Base-by-base conservation (phyloP, 2,888 invertebrate genomes). In the Serripes groenlandicus region DNA sequence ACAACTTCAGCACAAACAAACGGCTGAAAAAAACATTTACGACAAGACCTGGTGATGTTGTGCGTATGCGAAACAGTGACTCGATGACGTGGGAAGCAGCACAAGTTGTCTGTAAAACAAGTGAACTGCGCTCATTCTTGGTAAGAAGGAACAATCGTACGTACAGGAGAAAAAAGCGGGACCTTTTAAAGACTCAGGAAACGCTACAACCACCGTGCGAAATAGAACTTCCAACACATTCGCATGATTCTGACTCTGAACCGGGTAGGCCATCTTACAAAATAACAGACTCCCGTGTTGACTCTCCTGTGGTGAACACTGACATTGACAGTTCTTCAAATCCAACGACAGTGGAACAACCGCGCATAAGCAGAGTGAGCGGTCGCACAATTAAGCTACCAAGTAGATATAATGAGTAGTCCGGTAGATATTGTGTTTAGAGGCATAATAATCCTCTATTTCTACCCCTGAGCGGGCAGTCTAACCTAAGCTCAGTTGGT, bases 381-480 rank as follows among this genome's bases (percentile, higher is more conserved):
- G 56, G 56, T 56, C 56, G 56, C n/a, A 26, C n/a, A 7, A 56
- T 56, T n/a, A 56, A 56, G 56, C 7, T n/a, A 56, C 56, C 56
- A 56, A 56, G 56, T 56, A 56, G 56, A 56, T 56, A 15, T n/a
- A 56, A n/a, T 56, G 56, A 56, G 56, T 15, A 56, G n/a, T 56
- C n/a, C 5, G 56, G 56, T 56, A 56, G 56, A 56, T 56, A 56
- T 7, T 56, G 56, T 56, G 7, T 7, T 7, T n/a, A 56, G 56
- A 56, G 56, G 56, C 56, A 56, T 56, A 56, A 56, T 56, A 56
- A 56, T 56, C 56, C 56, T 56, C 56, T 56, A n/a, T n/a, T n/a
- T n/a, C n/a, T n/a, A n/a, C n/a, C n/a, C n/a, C n/a, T n/a, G n/a
- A n/a, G n/a, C n/a, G n/a, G n/a, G n/a, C n/a, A n/a, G n/a, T n/a